Percentiles rank a stretch among this genome's conserved stretches.
These are phyloP conservation scores for Thaumetopoea pityocampa DNA, from an alignment of 1,140 invertebrate species.

Conservation along the genomic window DNA sequence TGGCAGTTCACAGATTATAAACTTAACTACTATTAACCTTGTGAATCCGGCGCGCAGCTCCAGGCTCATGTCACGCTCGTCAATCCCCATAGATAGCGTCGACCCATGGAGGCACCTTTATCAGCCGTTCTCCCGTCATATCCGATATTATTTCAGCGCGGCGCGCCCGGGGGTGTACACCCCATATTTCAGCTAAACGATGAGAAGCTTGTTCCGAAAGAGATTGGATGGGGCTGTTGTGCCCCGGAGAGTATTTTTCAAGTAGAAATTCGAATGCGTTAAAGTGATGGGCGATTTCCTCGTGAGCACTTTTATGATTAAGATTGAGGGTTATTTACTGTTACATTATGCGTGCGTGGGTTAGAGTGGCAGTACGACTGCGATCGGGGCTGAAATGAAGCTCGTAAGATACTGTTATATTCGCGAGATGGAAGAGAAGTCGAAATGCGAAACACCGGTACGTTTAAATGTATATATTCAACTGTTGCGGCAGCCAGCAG, in stretches of 20 bases:
- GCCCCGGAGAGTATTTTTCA: no score
- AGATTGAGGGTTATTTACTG: constrained; percentile 7
- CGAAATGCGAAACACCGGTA: no score
- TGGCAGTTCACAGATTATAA: no score
- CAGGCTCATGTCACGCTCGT: constrained; percentile 4
- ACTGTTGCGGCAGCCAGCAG: no score
- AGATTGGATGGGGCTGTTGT: constrained; percentile 40
- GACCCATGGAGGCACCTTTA: constrained; percentile 21
- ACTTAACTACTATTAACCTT: no score
- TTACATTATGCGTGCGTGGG: no score
- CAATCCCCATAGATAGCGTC: constrained; percentile 15
- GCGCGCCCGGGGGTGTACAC: constrained; percentile 26
- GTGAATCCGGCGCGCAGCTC: no score
- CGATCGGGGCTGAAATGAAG: no score
- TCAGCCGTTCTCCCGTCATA: constrained; percentile 32
- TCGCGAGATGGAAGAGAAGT: no score
- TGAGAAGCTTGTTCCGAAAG: constrained; percentile 26
- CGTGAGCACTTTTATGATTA: constrained; percentile 11
- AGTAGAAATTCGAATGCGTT: constrained; percentile 42
- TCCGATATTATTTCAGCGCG: constrained; percentile 32
- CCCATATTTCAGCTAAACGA: constrained; percentile 41
- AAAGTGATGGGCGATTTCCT: constrained; percentile 21
- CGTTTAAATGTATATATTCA: no score
- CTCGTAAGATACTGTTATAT: no score
- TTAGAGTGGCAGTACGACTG: no score